Base-by-base conservation (phyloP, 2,888 invertebrate genomes). In the Taenaris catops region DNA sequence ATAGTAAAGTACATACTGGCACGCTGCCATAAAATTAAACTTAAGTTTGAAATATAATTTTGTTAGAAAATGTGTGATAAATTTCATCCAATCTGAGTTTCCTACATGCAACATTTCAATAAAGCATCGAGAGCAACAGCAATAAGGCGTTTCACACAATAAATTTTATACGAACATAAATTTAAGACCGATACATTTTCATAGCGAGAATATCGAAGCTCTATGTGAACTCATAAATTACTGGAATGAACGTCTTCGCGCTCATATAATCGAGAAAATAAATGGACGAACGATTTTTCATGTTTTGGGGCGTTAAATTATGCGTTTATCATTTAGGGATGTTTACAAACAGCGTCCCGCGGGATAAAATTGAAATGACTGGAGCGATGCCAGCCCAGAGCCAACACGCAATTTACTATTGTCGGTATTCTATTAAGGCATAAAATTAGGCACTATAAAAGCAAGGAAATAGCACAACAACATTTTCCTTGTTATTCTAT, bases 261-360 rank as follows among this genome's bases (percentile, higher is more conserved):
- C 58, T 64, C 55, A 55, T 64, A 62, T 71, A 71, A 73, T 68
- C 66, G 61, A 61, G 65, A 46, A 69, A 73, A 75, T 74, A 74
- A 70, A 78, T 71, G 63, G 62, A 59, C 71, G 70, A 64, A 72
- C 73, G 73, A 74, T 75, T 75, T 75, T 78, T 79, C 72, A 61
- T 66, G 63, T 73, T 71, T 66, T 62, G 67, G 60, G 67, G 78
- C 74, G 73, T 78, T 80, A 81, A 81, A 80, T 79, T 78, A 76
- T 76, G 72, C 74, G 78, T 83, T 81, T 76, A 83, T 80, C 80
- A 81, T 81, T 83, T 79, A 76, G 74, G 74, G 74, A 73, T 81
- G 80, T 84, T 84, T 80, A 80, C 81, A 71, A 68, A 65, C 59
- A 62, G 51, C 62, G 60, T 64, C 66, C 71, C 71, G 65, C 69